A percentile compares a stretch with the other conserved stretches of the same genome.
phyloP scores from a whole-genome alignment of 2,888 invertebrate genomes.

The Aphidius colemani region DNA sequence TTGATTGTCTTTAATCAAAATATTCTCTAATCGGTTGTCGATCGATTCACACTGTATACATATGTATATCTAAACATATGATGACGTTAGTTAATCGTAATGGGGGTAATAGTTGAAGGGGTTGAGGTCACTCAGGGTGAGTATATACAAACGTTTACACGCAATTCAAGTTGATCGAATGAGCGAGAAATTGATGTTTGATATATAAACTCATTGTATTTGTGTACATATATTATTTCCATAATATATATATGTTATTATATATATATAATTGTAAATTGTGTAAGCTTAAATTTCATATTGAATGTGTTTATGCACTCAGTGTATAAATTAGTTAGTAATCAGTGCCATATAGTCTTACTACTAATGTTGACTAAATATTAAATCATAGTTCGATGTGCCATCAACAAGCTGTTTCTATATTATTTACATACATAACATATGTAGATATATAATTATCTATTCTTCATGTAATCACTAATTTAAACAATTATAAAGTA shows the following conservation, averaged over 20 bases:
- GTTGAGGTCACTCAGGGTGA: slow-evolving; percentile 17
- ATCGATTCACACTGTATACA: slow-evolving; percentile 26
- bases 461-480: too few relatives aligned
- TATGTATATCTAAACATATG: background rate
- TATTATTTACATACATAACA: background rate
- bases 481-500: too few relatives aligned
- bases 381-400: slow-evolving; percentile 56
- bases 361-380: slow-evolving; percentile 56
- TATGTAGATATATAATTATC: too few relatives aligned
- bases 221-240: background rate
- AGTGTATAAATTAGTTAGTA: slow-evolving; percentile 40
- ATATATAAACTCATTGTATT: slow-evolving; percentile 5
- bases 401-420: slow-evolving; percentile 39
- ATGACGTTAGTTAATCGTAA: slow-evolving; percentile 20
- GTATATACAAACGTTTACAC: slow-evolving; percentile 34
- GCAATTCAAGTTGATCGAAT: slow-evolving; percentile 29
- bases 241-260: slow-evolving; percentile 6
- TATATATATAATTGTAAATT: slow-evolving; percentile 20
- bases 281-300: slow-evolving; percentile 4
- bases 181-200: slow-evolving; percentile 26
- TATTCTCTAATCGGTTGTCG: slow-evolving; percentile 28
- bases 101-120: slow-evolving; percentile 7
- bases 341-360: slow-evolving; percentile 54
- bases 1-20: slow-evolving; percentile 22
- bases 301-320: too few relatives aligned